Base-by-base conservation (phyloP, 2,888 invertebrate species). In the Lutraria lutraria region DNA sequence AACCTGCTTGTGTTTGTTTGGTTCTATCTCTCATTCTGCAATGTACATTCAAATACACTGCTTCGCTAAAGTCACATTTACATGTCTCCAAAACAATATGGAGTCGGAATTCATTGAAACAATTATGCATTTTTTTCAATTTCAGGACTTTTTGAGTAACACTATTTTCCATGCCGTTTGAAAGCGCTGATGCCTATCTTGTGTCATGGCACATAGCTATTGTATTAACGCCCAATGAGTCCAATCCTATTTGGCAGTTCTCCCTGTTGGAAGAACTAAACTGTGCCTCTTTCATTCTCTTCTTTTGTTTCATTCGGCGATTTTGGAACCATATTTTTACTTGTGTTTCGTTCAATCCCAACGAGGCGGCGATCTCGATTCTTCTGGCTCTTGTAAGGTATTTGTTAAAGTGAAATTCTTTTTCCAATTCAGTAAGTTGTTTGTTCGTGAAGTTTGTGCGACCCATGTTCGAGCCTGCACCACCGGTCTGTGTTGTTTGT, bases 381-480 rank as follows among this genome's bases (percentile, higher is more conserved):
- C 99, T 97, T 93, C 99, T 97, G 68, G 99, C 99, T 94, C 99
- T 97, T 68, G 99, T 99, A 95, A 99, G 98, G 97, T 99, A 99
- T 97, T 99, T 99, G 97, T 99, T 99, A 97, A 99, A 99, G 97
- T 99, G 99, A 97, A 99, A 99, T 97, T 99, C 99, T 96, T 99
- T 99, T 97, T 99, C 99, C 93, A 99, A 97, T 97, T 99, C 99
- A 2, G 99, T 99, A 92, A 99, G 98, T 97, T 99, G 99, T 97
- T 99, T 99, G 97, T 99, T 99, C 94, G 99, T 99, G 97, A 99
- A 99, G 97, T 99, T 99, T 68, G 99, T 99, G 86, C 99, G 97
- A 60, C 99, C 99, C 91, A 96, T 95, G 85, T 96, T 96, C 12
- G 95, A 93, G 12, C 93, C 93, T 56, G 92, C 92, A 52, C 92